Evolutionary conservation across 2,113 vertebrate species (phyloP), one percentile per base, ranked within the genome.

Genomic region (Electrona antarctica): DNA sequence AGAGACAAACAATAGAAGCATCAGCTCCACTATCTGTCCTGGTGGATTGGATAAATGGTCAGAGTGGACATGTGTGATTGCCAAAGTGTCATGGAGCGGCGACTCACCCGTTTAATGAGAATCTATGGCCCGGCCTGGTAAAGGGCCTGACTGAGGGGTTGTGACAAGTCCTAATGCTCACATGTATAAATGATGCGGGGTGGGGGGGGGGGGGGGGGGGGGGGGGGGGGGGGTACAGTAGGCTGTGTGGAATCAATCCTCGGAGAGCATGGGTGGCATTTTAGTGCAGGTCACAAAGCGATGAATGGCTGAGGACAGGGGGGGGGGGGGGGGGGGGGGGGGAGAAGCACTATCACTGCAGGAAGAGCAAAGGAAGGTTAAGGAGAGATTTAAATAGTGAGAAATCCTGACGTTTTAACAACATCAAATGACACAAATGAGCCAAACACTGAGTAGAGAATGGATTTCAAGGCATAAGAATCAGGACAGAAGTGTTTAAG

Each of bases 21-120:
- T 3, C 73, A 29, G 21, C 57, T 11, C 50, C 7, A 41, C 49
- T 77, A 50, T 68, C 71, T 84, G 88, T 87, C 83, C 76, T 51
- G 75, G 82, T 59, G 62, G 52, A 85, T 87, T 8, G 76, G 83
- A 85, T 62, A 79, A 90, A 83, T 77, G 79, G 83, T 74, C 86
- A 81, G 77, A 12, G 82, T 66, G 80, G 87, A 89, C 73, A 73
- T 57, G 49, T 83, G 89, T 87, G 88, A 90, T 88, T 81, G 82
- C 73, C 84, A 64, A 74, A 88, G 88, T 89, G 91, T 90, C 87
- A 88, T 71, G 65, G 79, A 84, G 70, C 58, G 65, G 63, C 64
- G 83, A 84, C 82, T 82, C 86, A 83, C 76, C 76, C 77, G 50
- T 87, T 89, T 93, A 92, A 93, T 92, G 91, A 93, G 90, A 83